Conservation (phyloP, 1,140 invertebrate genomes). For the Acromyrmex charruanus region DNA sequence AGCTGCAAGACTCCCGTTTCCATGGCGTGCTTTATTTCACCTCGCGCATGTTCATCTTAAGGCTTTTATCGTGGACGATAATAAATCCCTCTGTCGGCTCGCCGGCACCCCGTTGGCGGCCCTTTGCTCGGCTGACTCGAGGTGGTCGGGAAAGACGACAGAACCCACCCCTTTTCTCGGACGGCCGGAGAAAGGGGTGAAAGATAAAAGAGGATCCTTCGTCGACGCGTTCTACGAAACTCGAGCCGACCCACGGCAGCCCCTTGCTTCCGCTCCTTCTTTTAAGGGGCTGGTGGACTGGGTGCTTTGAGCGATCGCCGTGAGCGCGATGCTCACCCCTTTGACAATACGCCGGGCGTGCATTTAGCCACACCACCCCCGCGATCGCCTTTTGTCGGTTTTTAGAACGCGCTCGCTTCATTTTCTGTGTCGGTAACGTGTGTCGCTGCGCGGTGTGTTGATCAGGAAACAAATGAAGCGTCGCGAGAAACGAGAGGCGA, state of each 20-base stretch:
- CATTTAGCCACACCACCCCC: conserved; percentile 66
- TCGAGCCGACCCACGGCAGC: conserved; percentile 39
- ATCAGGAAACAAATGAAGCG: conserved; percentile 74
- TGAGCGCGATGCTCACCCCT: conserved; percentile 63
- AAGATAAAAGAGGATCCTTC: conserved; percentile 75
- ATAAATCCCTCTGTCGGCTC: conserved; percentile 62
- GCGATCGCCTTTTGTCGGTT: conserved; percentile 71
- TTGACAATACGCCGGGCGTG: conserved; percentile 71
- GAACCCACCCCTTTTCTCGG: conserved; percentile 61
- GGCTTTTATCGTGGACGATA: conserved; percentile 60
- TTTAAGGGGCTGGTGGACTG: conserved; percentile 69
- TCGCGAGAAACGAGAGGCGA: conserved; percentile 44
- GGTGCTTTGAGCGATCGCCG: conserved; percentile 71
- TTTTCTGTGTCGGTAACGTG: conserved; percentile 69
- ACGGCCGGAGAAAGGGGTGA: conserved; percentile 67
- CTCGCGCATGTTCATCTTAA: conserved; percentile 62
- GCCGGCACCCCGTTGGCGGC: conserved; percentile 45
- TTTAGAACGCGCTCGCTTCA: conserved; percentile 73
- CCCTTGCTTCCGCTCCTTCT: conserved; percentile 57
- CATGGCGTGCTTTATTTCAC: conserved; percentile 49
- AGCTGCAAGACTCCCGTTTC: conserved; percentile 20
- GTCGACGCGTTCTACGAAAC: conserved; percentile 65
- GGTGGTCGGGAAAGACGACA: conserved; percentile 65
- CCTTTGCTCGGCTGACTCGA: conserved; percentile 68
- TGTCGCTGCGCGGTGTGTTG: conserved; percentile 53